These are phyloP conservation scores for Dinothrombium tinctorium DNA, from an alignment of 1,140 invertebrate species.

Conservation along the genomic window DNA sequence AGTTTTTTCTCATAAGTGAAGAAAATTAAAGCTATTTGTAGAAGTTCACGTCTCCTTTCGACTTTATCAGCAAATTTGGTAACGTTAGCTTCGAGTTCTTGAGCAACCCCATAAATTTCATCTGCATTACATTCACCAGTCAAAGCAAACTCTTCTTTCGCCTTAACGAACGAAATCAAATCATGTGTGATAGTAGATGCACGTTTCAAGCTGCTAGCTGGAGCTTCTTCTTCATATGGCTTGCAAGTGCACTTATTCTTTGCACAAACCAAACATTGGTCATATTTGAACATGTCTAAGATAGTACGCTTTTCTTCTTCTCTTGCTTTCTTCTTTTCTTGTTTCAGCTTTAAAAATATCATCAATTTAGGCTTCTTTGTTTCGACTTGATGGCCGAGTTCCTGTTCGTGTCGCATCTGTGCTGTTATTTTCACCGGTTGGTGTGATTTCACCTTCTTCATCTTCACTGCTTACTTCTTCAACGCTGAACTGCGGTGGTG, in stretches of 20 bases:
- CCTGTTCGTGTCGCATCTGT: not conserved
- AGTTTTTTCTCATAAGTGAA: slow-evolving; percentile 91
- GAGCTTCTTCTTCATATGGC: slow-evolving; percentile 12
- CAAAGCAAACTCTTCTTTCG: slow-evolving; percentile 79
- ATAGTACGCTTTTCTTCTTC: slow-evolving; percentile 15
- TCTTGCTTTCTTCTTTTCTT: not conserved
- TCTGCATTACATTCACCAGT: slow-evolving; percentile 88
- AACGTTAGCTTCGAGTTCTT: slow-evolving; percentile 63
- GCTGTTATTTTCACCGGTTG: not conserved
- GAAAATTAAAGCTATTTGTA: slow-evolving; percentile 79
- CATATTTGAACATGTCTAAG: slow-evolving; percentile 16
- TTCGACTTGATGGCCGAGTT: not conserved
- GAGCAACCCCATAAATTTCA: slow-evolving; percentile 76
- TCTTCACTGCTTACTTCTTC: slow-evolving; percentile 6
- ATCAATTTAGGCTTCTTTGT: not conserved
- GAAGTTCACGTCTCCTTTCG: slow-evolving; percentile 62
- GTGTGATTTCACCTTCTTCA: not conserved
- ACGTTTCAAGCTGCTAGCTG: slow-evolving; percentile 13
- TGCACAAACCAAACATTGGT: slow-evolving; percentile 6
- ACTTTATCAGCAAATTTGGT: slow-evolving; percentile 76
- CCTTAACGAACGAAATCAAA: slow-evolving; percentile 44
- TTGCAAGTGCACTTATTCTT: slow-evolving; percentile 8
- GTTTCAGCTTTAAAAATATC: too few species aligned
- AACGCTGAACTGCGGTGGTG: slow-evolving; percentile 15
- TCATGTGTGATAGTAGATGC: slow-evolving; percentile 16